A percentile compares a stretch with the other conserved stretches of the same genome.
These are phyloP conservation scores for Luperina nickerlii DNA, from an alignment of 2,888 invertebrate genomes.

Conservation along the genomic window DNA sequence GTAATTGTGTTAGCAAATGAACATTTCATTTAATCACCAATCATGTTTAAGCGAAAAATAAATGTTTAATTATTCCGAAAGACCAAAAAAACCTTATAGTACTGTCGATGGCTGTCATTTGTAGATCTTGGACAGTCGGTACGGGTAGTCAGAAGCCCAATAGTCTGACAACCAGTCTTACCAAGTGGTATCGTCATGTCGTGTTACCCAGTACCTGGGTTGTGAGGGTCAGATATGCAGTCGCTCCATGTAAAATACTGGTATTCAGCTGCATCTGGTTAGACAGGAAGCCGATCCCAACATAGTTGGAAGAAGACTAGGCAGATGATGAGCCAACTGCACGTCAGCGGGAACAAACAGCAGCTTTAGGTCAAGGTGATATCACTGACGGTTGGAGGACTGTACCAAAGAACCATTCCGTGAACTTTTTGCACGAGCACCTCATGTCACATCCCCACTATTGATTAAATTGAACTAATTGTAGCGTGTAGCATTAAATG, in stretches of 20 bases:
- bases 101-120: not conserved
- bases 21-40: not conserved
- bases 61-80: not conserved
- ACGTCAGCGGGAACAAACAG: not conserved
- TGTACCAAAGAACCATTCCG: not conserved
- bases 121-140: not conserved
- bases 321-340: not conserved
- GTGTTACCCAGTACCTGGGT: not conserved
- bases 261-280: not conserved
- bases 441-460: not conserved
- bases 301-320: not conserved
- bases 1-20: not conserved
- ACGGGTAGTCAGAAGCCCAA: not conserved
- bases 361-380: not conserved
- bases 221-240: too few species aligned
- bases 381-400: not conserved
- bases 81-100: not conserved
- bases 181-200: not conserved
- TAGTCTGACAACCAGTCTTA: not conserved
- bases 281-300: not conserved
- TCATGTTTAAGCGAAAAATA: not conserved
- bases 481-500: not conserved
- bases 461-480: constrained; percentile 14
- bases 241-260: not conserved
- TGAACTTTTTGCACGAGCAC: not conserved